Evolutionary conservation across 2,888 invertebrate genomes (phyloP), one percentile per base, ranked within the genome.

Genomic region (Bombylius major): DNA sequence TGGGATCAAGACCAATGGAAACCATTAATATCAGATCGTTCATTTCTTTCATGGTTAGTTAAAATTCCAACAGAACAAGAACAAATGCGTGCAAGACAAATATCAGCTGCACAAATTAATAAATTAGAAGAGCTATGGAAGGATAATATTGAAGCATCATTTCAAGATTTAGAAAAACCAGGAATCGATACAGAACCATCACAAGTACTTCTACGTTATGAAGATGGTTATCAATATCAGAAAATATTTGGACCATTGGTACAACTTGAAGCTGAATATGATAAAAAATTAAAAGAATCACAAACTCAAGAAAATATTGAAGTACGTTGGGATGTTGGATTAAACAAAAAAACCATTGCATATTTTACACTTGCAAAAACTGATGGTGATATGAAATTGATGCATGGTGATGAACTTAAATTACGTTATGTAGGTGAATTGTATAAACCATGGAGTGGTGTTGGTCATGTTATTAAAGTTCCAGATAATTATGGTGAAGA

Each of bases 1-100:
- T 99, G 98, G 92, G 97, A 98, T 76, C 96, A 96, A 70, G 93
- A 93, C 62, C 94, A 96, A 69, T 98, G 98, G 98, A 96, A 97
- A 73, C 97, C 98, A 0, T 76, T 99, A 61, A 99, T 99, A 70
- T 86, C 91, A 62, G 98, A 98, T 75, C 88, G 97, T 12, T 91
- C 92, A 64, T 95, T 99, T 70, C 77, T 99, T 49, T 86, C 94
- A 0, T 99, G 99, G 99, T 77, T 99, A 54, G 97, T 97, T 1
- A 95, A 95, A 73, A 87, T 95, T n/a, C 99, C 99, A 14, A 87
- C 89, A 0, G 97, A 98, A 69, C 89, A 96, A 66, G 98, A 99
- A 67, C 97, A 97, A 75, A 77, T 94, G 66, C 79, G 98, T 62
- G 95, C 97, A 0, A 82, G 98, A 3, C 98, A 99, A 76, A 94